Evolutionary conservation across 2,113 vertebrate species (phyloP).

Genomic region (Micronisus gabar): DNA sequence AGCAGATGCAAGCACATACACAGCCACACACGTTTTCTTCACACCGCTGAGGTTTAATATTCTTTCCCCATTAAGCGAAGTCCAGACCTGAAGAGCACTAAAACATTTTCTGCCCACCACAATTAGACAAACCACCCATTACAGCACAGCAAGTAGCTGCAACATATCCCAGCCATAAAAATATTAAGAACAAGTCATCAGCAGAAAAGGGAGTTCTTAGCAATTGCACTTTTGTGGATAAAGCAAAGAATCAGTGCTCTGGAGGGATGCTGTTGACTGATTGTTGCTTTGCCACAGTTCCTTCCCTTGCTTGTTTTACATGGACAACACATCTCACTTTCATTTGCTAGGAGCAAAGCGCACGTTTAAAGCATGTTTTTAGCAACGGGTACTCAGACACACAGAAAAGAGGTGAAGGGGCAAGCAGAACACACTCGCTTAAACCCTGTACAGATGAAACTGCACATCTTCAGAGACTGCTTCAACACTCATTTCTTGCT

Average conservation of each 20-base stretch:
- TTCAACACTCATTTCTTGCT: neutral
- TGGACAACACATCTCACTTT: neutral
- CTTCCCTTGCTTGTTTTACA: neutral
- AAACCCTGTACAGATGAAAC: neutral
- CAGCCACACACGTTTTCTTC: neutral
- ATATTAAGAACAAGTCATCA: neutral
- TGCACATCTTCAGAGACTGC: neutral
- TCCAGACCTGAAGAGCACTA: neutral
- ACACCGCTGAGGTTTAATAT: fast-evolving
- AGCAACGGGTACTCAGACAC: fast-evolving
- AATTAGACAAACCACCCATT: neutral
- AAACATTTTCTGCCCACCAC: neutral
- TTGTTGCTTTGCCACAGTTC: neutral
- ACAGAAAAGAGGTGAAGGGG: neutral
- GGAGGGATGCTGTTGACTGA: neutral
- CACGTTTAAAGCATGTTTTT: neutral
- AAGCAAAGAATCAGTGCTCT: neutral
- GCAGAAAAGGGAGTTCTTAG: neutral
- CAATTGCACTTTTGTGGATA: neutral
- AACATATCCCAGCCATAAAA: neutral
- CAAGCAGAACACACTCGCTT: neutral
- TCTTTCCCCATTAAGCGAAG: neutral
- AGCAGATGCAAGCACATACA: neutral
- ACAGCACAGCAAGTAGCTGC: neutral
- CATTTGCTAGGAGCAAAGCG: neutral